Conservation (phyloP, 2,888 invertebrate species). For the Protodeltote pygarga region DNA sequence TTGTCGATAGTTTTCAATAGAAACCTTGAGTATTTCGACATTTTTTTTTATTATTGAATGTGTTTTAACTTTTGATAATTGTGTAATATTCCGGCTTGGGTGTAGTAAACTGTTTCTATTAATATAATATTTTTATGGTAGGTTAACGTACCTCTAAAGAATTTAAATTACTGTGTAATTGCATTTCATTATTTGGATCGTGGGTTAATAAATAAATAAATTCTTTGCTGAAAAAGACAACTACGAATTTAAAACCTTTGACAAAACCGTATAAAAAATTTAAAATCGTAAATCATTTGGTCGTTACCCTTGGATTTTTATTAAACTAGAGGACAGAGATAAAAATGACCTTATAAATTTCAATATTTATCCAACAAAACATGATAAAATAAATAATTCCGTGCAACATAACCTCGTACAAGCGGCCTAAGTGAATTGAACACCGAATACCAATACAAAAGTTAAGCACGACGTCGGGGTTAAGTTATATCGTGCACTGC, state of each 20-base stretch:
- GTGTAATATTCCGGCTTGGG: constrained; percentile 32
- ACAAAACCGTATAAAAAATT: no score
- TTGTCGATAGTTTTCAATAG: constrained; percentile 46
- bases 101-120: constrained; percentile 5
- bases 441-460: constrained; percentile 59
- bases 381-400: constrained; percentile 39
- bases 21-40: constrained; percentile 45
- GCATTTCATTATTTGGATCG: no score
- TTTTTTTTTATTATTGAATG: constrained; percentile 28
- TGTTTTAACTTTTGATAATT: constrained; percentile 26
- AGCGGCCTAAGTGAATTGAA: constrained; percentile 47
- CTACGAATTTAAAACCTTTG: no score
- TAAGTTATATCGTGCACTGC: constrained; percentile 73
- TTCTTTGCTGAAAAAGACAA: no score
- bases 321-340: neutral
- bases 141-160: neutral
- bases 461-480: constrained; percentile 67
- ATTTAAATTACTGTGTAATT: no score
- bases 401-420: constrained; percentile 26
- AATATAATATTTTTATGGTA: constrained; percentile 5
- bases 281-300: no score
- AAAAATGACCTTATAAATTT: neutral
- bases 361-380: neutral
- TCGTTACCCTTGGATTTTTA: no score
- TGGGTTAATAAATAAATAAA: no score